Evolutionary conservation across 2,113 vertebrate species (phyloP).

Genomic region (Thamnaconus septentrionalis): DNA sequence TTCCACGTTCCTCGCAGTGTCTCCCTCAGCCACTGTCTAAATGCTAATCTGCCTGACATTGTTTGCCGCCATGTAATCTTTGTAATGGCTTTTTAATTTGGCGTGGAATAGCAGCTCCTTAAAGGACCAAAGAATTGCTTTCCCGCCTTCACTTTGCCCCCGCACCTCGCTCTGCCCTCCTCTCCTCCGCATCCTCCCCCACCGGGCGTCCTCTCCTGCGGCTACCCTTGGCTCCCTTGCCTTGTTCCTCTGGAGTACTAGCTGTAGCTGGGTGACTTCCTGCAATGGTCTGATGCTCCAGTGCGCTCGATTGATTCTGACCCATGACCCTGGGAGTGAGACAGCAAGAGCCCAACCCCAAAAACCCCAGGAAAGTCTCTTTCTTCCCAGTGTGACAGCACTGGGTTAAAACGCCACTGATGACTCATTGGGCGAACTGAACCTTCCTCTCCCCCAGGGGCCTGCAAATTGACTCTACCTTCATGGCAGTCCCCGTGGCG

Average conservation of each 20-base stretch:
- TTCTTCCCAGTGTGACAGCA: conserved; percentile 47
- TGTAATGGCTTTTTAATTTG: conserved; percentile 81
- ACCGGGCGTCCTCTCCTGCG: conserved; percentile 14
- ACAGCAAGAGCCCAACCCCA: conserved; percentile 30
- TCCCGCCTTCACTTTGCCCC: conserved; percentile 45
- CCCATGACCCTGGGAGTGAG: conserved; percentile 46
- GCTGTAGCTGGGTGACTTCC: conserved; percentile 21
- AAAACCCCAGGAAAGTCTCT: conserved; percentile 39
- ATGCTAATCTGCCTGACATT: conserved; percentile 77
- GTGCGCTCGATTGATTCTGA: conserved; percentile 64
- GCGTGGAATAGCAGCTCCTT: conserved; percentile 74
- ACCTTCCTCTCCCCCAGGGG: conserved; percentile 39
- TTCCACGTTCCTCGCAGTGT: conserved; percentile 66
- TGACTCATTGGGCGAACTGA: conserved; percentile 63
- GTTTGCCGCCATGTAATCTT: conserved; percentile 76
- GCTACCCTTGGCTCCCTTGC: conserved; percentile 45
- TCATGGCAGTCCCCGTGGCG: conserved; percentile 47
- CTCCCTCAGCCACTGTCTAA: conserved; percentile 69
- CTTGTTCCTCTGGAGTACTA: conserved; percentile 22
- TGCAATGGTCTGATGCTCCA: conserved; percentile 35
- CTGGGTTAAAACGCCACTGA: conserved; percentile 62
- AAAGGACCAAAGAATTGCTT: conserved; percentile 66
- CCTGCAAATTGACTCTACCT: conserved; percentile 63
- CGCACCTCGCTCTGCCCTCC: conserved; percentile 18
- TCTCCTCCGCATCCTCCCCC: background rate